These are phyloP conservation scores for Anthopleura sola DNA, from an alignment of 64 coral and sea anemone species.

Conservation along the genomic window DNA sequence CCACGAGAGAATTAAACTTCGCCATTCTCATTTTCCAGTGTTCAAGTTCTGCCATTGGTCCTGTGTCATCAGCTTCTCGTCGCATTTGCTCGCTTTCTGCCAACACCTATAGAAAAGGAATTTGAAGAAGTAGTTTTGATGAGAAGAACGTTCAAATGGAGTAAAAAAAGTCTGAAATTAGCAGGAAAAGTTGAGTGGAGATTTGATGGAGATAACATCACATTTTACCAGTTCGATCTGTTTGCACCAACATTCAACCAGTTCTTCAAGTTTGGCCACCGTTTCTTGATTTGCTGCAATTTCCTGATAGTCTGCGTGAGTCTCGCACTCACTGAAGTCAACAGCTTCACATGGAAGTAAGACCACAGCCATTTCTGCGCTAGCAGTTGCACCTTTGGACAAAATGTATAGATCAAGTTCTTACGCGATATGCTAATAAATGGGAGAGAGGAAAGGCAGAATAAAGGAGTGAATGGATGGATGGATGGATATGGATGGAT, in stretches of 20 bases:
- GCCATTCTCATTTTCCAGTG: slow-evolving; percentile 95
- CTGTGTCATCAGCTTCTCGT: slow-evolving; percentile 86
- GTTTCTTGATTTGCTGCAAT: slow-evolving; percentile 75
- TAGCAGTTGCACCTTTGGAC: slow-evolving; percentile 49
- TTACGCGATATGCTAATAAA: not conserved
- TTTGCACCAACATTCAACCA: slow-evolving; percentile 88
- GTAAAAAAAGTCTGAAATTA: not conserved
- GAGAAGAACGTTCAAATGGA: not conserved
- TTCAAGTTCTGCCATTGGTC: slow-evolving; percentile 89
- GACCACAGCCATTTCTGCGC: slow-evolving; percentile 51
- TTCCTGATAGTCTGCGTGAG: slow-evolving; percentile 66
- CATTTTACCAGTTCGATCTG: slow-evolving; percentile 73
- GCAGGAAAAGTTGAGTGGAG: too few species aligned
- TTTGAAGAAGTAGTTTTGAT: not conserved
- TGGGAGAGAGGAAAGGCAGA: not conserved
- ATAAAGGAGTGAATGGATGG: not conserved
- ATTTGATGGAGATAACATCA: too few species aligned
- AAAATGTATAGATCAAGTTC: not conserved
- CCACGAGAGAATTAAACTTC: slow-evolving; percentile 84
- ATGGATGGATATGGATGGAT: not conserved
- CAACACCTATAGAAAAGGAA: slow-evolving; percentile 46
- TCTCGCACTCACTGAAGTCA: slow-evolving; percentile 59
- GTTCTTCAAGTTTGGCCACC: slow-evolving; percentile 62
- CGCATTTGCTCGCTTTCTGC: slow-evolving; percentile 94
- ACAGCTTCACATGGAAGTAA: slow-evolving; percentile 67